These are phyloP conservation scores for Dasyurus viverrinus DNA, from an alignment of 2,113 vertebrate genomes.

Conservation along the genomic window DNA sequence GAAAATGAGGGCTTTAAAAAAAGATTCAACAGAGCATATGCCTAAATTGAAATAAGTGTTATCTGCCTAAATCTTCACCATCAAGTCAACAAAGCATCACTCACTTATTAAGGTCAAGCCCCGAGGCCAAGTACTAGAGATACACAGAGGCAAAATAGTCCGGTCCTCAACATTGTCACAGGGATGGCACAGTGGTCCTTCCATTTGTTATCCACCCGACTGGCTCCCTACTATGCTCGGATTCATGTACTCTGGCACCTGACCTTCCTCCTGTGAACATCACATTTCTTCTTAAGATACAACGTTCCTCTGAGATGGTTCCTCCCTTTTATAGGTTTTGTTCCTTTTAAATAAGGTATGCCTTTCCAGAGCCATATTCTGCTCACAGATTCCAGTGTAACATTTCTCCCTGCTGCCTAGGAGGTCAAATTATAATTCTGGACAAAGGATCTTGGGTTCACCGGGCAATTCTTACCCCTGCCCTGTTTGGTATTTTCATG, in stretches of 20 bases:
- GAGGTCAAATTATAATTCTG: not conserved
- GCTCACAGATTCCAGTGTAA: not conserved
- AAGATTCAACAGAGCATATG: not conserved
- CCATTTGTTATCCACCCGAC: not conserved
- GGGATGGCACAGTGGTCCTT: not conserved
- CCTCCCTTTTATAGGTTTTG: not conserved
- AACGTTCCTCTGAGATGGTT: not conserved
- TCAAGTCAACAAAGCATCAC: not conserved
- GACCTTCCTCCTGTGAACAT: not conserved
- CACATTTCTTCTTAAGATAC: not conserved
- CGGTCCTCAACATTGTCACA: not conserved
- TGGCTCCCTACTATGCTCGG: not conserved
- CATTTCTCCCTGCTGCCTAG: not conserved
- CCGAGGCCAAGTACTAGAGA: not conserved
- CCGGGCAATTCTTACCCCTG: not conserved
- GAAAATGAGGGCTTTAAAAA: conserved; percentile 8
- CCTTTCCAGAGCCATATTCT: not conserved
- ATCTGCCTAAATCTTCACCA: not conserved
- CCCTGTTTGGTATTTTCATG: not conserved
- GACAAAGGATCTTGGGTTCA: not conserved
- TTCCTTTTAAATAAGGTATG: not conserved
- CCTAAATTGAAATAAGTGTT: not conserved
- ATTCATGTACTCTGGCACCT: not conserved
- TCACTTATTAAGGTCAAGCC: not conserved
- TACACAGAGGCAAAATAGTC: not conserved